A percentile compares a stretch with the other conserved stretches of the same genome.
Conservation (phyloP, 2,888 invertebrate genomes). For the Chouioia cunea region DNA sequence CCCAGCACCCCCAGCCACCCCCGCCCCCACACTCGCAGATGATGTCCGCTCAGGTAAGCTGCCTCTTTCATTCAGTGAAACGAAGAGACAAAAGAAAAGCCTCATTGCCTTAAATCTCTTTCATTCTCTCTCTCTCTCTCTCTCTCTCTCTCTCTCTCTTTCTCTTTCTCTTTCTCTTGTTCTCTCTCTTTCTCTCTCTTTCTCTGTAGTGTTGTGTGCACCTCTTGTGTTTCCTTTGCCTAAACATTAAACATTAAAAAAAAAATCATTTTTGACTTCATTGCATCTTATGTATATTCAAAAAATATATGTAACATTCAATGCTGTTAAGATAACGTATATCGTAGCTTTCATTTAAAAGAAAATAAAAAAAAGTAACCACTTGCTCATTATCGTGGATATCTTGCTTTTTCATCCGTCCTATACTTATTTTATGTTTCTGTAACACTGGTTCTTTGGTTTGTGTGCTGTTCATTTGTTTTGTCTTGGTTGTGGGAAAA, state of each 20-base stretch:
- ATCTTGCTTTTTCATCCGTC: no score
- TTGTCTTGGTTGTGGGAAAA: conserved; percentile 33
- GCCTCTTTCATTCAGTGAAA: conserved; percentile 57
- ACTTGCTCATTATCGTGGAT: no score
- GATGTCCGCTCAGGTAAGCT: conserved; percentile 80
- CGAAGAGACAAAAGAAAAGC: conserved; percentile 9
- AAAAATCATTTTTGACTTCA: no score
- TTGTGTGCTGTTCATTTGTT: conserved; percentile 28
- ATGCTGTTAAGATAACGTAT: no score
- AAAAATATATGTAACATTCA: no score
- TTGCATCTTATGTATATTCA: no score
- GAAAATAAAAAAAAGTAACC: no score
- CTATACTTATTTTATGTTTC: background rate
- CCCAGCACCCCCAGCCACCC: conserved; percentile 81
- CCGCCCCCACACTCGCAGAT: conserved; percentile 86
- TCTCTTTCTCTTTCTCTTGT: background rate
- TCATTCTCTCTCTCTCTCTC: conserved; percentile 4
- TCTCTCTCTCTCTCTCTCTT: background rate
- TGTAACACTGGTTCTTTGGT: conserved; percentile 13
- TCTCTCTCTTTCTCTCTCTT: background rate
- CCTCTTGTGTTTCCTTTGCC: background rate
- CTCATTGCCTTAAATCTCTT: conserved; percentile 3
- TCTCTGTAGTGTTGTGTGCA: no score
- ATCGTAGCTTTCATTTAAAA: no score
- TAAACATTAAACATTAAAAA: background rate